A percentile compares a stretch with the other conserved stretches of the same genome.
phyloP scores from a whole-genome alignment of 35 echinoderm and acorn worm species.

The Antedon bifida region DNA sequence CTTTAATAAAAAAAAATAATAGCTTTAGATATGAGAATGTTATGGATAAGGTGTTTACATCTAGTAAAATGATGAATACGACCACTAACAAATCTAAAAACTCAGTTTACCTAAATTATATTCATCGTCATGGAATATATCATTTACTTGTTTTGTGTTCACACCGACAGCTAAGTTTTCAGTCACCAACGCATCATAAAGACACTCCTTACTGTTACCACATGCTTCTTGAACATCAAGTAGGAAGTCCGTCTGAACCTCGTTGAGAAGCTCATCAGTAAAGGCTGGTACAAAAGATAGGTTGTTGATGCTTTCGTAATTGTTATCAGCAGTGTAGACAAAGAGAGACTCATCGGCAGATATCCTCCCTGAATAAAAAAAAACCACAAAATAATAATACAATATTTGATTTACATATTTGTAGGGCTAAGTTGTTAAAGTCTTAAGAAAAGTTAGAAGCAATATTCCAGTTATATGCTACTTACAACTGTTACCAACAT shows the following conservation, averaged over 20 bases:
- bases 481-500: neutral
- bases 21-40: no score
- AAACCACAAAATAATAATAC: no score
- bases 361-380: neutral
- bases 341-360: neutral
- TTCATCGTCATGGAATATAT: neutral
- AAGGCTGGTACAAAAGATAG: neutral
- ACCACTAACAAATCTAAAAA: no score
- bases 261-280: neutral
- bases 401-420: no score
- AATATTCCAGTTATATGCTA: neutral
- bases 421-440: no score
- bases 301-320: neutral
- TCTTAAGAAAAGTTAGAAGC: no score
- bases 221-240: neutral
- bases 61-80: no score
- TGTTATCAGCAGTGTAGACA: neutral
- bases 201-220: neutral
- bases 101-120: neutral
- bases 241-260: neutral
- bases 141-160: neutral
- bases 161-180: neutral
- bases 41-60: no score
- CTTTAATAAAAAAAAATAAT: no score
- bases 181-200: neutral